These are phyloP conservation scores for Lasiommata megera DNA, from an alignment of 2,888 invertebrate species.

Conservation along the genomic window DNA sequence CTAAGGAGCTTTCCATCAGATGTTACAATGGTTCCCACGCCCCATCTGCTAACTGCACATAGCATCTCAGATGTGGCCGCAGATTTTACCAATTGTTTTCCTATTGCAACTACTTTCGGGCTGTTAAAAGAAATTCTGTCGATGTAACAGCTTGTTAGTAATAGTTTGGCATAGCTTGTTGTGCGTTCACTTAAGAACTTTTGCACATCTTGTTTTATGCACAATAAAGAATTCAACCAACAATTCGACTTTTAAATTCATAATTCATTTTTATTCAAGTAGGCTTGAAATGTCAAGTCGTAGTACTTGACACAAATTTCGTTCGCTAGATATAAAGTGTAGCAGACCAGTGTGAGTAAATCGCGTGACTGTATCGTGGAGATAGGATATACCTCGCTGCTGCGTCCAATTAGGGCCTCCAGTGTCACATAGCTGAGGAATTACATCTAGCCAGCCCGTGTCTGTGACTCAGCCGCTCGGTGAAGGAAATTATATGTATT, in stretches of 20 bases:
- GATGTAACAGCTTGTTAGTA: not conserved
- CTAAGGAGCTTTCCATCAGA: not conserved
- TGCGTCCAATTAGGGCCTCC: constrained; percentile 8
- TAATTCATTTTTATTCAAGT: no score
- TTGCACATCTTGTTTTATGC: no score
- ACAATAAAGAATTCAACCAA: no score
- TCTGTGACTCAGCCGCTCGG: not conserved
- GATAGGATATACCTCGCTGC: not conserved
- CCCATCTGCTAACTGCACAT: constrained; percentile 1
- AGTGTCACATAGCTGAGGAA: constrained; percentile 7
- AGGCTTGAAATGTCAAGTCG: no score
- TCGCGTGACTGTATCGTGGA: constrained; percentile 2
- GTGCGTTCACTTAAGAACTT: no score
- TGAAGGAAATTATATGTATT: not conserved
- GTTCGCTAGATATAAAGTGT: no score
- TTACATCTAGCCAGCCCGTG: not conserved
- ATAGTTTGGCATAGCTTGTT: no score
- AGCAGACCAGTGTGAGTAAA: not conserved
- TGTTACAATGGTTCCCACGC: constrained; percentile 4
- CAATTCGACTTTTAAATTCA: no score
- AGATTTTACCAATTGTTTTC: constrained; percentile 2
- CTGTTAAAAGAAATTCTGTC: not conserved
- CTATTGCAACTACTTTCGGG: not conserved
- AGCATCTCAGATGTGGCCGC: constrained; percentile 8
- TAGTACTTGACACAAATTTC: no score